phyloP scores from a whole-genome alignment of 2,113 vertebrate species.

The Origma solitaria region DNA sequence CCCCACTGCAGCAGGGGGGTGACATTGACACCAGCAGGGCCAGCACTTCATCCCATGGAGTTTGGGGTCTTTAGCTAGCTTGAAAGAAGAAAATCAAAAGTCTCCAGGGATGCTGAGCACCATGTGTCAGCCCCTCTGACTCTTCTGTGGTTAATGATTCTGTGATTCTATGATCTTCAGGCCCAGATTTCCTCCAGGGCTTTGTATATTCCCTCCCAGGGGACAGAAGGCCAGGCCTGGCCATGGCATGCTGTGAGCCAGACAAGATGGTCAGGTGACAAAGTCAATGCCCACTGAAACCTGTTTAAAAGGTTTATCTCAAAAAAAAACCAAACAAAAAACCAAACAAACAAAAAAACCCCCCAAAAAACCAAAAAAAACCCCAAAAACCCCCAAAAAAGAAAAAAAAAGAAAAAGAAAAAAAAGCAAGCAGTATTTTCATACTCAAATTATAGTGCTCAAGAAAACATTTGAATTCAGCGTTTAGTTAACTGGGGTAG shows the following conservation, averaged over 20 bases:
- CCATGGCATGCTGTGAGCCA: rapidly evolving
- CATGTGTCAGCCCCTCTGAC: neutral
- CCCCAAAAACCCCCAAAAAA: too few species aligned
- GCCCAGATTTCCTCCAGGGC: neutral
- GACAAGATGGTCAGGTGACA: neutral
- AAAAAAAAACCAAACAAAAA: too few species aligned
- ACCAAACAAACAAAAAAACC: too few species aligned
- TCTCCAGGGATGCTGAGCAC: neutral
- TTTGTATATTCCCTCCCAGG: neutral
- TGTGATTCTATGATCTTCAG: neutral
- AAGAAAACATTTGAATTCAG: neutral
- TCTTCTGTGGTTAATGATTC: neutral
- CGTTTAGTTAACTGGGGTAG: neutral
- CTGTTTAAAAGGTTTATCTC: neutral
- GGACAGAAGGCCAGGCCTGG: neutral
- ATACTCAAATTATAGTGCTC: neutral
- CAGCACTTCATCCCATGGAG: neutral
- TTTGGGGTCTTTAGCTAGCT: neutral
- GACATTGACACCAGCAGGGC: neutral
- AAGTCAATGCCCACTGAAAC: neutral
- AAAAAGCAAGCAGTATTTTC: neutral
- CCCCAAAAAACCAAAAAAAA: too few species aligned
- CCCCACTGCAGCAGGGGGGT: neutral
- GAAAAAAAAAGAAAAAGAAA: neutral
- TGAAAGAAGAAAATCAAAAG: neutral